A percentile compares a stretch with the other conserved stretches of the same genome.
Conservation (phyloP, 2,113 vertebrate species). For the Channa argus region DNA sequence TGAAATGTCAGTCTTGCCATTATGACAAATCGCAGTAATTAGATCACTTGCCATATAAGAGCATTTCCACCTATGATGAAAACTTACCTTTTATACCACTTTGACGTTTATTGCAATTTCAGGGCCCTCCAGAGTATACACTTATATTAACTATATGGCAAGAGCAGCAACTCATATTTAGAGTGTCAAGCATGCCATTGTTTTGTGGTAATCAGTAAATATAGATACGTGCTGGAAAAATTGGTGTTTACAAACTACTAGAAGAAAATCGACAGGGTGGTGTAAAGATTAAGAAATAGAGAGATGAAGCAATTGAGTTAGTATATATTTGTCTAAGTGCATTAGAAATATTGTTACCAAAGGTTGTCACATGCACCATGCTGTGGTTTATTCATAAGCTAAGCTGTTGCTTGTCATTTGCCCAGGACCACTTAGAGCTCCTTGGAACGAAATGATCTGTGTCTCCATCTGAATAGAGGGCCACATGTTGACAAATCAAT, state of each 20-base stretch:
- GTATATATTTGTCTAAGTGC: slow-evolving; percentile 10
- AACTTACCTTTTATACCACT: slow-evolving; percentile 36
- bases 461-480: slow-evolving; percentile 70
- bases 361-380: slow-evolving; percentile 58
- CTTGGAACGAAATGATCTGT: slow-evolving; percentile 70
- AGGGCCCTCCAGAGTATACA: slow-evolving; percentile 43
- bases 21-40: slow-evolving; percentile 74
- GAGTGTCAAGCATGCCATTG: slow-evolving; percentile 25
- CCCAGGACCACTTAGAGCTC: slow-evolving; percentile 70
- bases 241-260: neutral
- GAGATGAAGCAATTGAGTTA: neutral
- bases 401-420: slow-evolving; percentile 78
- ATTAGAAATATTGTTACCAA: slow-evolving; percentile 42
- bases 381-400: slow-evolving; percentile 75
- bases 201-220: slow-evolving; percentile 34
- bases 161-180: slow-evolving; percentile 23
- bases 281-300: neutral
- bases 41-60: slow-evolving; percentile 57
- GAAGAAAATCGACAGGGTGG: slow-evolving; percentile 10
- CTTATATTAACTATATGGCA: slow-evolving; percentile 37
- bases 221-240: slow-evolving; percentile 4
- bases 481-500: slow-evolving; percentile 76
- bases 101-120: slow-evolving; percentile 49
- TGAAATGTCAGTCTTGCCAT: slow-evolving; percentile 75
- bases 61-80: slow-evolving; percentile 47